These are phyloP conservation scores for Epizoanthus stellaris DNA, from an alignment of 92 coral and sea anemone species.

Conservation along the genomic window DNA sequence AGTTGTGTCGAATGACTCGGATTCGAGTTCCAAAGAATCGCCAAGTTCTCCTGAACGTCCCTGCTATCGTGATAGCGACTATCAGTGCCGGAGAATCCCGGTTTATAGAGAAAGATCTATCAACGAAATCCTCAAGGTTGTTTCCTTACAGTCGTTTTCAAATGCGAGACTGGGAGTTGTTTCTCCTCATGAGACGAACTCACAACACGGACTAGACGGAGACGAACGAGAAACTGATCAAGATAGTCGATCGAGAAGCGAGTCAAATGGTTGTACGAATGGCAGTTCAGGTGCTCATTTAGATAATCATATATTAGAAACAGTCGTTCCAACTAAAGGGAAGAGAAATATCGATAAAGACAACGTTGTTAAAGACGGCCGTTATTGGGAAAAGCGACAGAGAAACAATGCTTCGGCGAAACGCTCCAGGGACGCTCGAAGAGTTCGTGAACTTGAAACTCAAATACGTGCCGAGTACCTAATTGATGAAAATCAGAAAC, in stretches of 20 bases:
- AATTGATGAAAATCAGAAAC: slow-evolving; percentile 79
- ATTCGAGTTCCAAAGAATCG: slow-evolving; percentile 8
- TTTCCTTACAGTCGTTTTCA: slow-evolving; percentile 86
- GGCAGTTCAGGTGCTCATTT: slow-evolving; percentile 17
- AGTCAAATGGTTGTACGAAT: slow-evolving; percentile 5
- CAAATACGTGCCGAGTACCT: slow-evolving; percentile 87
- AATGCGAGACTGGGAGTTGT: slow-evolving; percentile 64
- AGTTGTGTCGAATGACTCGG: slow-evolving; percentile 36
- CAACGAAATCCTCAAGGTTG: slow-evolving; percentile 86
- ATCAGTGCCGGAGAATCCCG: slow-evolving; percentile 70
- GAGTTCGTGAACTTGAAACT: slow-evolving; percentile 92
- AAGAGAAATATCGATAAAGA: slow-evolving; percentile 13
- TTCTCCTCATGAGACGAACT: slow-evolving; percentile 32
- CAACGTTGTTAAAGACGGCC: slow-evolving; percentile 64
- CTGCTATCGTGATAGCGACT: slow-evolving; percentile 35
- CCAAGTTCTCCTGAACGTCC: slow-evolving; percentile 28
- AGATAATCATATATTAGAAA: slow-evolving; percentile 3
- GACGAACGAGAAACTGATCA: slow-evolving; percentile 11
- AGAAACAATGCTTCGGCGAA: slow-evolving; percentile 91
- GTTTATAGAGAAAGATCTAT: slow-evolving; percentile 78
- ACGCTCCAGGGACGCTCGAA: slow-evolving; percentile 88
- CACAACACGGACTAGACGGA: not conserved
- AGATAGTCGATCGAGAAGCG: slow-evolving; percentile 4
- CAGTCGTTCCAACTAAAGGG: slow-evolving; percentile 11
- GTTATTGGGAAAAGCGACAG: slow-evolving; percentile 90